Percentiles rank a stretch among this genome's conserved stretches.
These are phyloP conservation scores for Emydocephalus ijimae DNA, from an alignment of 2,113 vertebrate genomes.

Conservation along the genomic window DNA sequence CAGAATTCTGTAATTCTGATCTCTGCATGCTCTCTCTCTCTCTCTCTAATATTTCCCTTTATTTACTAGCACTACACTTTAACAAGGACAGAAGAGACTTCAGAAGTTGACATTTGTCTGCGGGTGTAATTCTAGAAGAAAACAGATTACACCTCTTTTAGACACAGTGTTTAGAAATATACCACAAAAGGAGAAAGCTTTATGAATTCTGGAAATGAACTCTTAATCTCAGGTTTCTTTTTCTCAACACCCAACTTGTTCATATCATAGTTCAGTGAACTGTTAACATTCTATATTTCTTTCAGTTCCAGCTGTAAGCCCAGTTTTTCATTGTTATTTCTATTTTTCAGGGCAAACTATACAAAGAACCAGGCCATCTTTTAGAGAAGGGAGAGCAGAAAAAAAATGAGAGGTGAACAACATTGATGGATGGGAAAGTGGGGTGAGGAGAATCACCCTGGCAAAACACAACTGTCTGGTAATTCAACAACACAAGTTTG, in stretches of 20 bases:
- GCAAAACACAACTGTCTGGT: neutral
- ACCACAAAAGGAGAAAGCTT: constrained; percentile 66
- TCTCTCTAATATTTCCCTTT: neutral
- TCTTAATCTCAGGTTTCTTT: constrained; percentile 65
- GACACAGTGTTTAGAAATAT: constrained; percentile 63
- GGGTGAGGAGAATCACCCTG: too few species aligned
- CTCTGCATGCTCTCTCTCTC: too few species aligned
- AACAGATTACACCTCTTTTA: constrained; percentile 55
- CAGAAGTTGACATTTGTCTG: constrained; percentile 54
- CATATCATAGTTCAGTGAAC: constrained; percentile 80
- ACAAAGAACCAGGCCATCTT: constrained; percentile 62
- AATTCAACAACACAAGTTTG: neutral
- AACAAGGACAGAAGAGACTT: constrained; percentile 38
- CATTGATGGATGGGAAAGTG: neutral
- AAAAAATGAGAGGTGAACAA: neutral
- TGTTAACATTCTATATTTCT: constrained; percentile 75
- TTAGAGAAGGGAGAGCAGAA: constrained; percentile 32
- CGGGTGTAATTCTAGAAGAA: constrained; percentile 61
- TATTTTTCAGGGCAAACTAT: constrained; percentile 45
- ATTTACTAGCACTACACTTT: constrained; percentile 29
- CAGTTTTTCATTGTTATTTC: constrained; percentile 41
- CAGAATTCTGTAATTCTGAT: too few species aligned
- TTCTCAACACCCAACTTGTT: constrained; percentile 69
- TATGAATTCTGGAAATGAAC: constrained; percentile 70
- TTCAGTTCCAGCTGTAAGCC: constrained; percentile 65